These are phyloP conservation scores for Oscheius sp. DNA, from an alignment of 2,888 invertebrate species.

Conservation along the genomic window DNA sequence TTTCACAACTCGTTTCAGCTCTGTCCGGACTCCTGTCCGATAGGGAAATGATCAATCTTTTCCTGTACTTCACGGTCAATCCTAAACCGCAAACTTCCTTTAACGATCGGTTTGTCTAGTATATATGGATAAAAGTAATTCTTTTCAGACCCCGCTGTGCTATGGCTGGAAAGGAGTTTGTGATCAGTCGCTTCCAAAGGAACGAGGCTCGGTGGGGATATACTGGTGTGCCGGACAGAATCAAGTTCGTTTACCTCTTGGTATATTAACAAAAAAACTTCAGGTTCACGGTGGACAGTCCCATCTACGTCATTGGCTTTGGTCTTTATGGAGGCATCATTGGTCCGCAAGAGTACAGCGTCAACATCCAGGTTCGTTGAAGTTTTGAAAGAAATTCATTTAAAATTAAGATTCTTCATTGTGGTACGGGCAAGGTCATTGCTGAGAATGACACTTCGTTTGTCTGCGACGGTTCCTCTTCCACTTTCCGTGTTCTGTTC, in stretches of 20 bases:
- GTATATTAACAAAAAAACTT: conserved; percentile 40
- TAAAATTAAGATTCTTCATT: conserved; percentile 80
- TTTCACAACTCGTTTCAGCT: conserved; percentile 62
- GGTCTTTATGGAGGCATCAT: conserved; percentile 87
- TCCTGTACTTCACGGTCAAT: conserved; percentile 79
- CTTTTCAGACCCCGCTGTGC: conserved; percentile 42
- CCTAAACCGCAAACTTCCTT: conserved; percentile 84
- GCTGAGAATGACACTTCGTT: conserved; percentile 84
- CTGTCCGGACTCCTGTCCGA: conserved; percentile 82
- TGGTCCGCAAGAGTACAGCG: conserved; percentile 83
- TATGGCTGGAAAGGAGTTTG: conserved; percentile 46
- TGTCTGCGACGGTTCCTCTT: conserved; percentile 84
- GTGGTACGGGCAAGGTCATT: conserved; percentile 82
- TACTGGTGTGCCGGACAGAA: conserved; percentile 85
- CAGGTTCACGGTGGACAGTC: conserved; percentile 84
- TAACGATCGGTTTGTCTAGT: conserved; percentile 35
- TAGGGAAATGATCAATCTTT: conserved; percentile 82
- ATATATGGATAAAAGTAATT: neutral
- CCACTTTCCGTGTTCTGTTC: conserved; percentile 79
- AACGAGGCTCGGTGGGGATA: conserved; percentile 87
- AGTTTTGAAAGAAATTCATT: neutral
- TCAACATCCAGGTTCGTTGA: conserved; percentile 79
- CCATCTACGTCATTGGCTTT: conserved; percentile 86
- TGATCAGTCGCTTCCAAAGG: conserved; percentile 79
- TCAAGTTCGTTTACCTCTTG: conserved; percentile 77